Conservation (phyloP, 2,888 invertebrate species). For the Sminthurides aquaticus region DNA sequence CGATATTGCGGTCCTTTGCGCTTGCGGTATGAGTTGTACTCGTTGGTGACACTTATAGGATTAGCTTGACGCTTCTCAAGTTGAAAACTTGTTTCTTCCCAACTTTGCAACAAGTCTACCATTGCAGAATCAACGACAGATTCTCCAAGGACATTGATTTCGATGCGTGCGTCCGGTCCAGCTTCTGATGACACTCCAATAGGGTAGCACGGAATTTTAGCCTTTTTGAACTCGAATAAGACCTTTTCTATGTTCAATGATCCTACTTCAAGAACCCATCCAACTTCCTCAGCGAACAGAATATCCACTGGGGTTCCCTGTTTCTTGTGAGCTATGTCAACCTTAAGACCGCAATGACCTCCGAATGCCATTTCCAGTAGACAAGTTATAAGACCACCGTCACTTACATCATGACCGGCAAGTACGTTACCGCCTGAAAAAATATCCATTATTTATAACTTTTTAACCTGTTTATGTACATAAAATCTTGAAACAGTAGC, state of each 20-base stretch:
- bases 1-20: slow-evolving; percentile 66
- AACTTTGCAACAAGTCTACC: slow-evolving; percentile 65
- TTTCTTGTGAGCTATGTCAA: slow-evolving; percentile 55
- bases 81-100: slow-evolving; percentile 93
- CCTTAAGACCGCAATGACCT: slow-evolving; percentile 70
- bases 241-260: slow-evolving; percentile 55
- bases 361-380: slow-evolving; percentile 94
- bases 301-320: slow-evolving; percentile 57
- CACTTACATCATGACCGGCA: slow-evolving; percentile 92
- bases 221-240: slow-evolving; percentile 55
- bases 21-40: slow-evolving; percentile 61
- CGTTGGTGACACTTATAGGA: slow-evolving; percentile 66
- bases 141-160: slow-evolving; percentile 56
- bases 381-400: slow-evolving; percentile 87
- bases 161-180: slow-evolving; percentile 59
- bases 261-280: slow-evolving; percentile 71
- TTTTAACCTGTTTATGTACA: background rate
- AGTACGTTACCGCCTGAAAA: slow-evolving; percentile 58
- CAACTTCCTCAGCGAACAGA: slow-evolving; percentile 77
- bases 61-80: slow-evolving; percentile 80
- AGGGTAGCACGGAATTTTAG: slow-evolving; percentile 57
- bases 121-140: slow-evolving; percentile 59
- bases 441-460: background rate
- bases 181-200: slow-evolving; percentile 62
- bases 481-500: no score